Evolutionary conservation across 92 coral and sea anemone genomes (phyloP), one percentile per base, ranked within the genome.

Genomic region (Scolanthus callimorphus): DNA sequence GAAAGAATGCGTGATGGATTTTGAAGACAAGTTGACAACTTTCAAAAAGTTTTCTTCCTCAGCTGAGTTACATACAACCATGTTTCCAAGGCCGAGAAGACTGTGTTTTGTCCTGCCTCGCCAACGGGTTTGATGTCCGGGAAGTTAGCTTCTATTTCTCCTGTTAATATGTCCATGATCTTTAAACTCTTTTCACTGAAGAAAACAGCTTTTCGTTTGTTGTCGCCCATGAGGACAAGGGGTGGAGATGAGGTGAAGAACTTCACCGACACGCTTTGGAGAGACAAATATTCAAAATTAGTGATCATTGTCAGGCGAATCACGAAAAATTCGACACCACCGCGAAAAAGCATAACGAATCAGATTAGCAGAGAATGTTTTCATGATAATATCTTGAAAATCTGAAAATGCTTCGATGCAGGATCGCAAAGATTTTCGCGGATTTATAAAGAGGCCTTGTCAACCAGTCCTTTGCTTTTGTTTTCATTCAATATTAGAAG

Each of bases 61-160:
- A n/a, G 50, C 68, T 2, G 95, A 87, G 74, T 87, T 87, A 23
- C 86, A 87, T n/a, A 77, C 59, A 23, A 82, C 60, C 1, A 67
- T 23, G 46, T 57, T 25, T 55, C 53, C 60, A 59, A 77, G 28
- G 83, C 66, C 9, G 89, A 29, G 4, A 82, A 57, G 25, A 87
- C 34, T 26, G 78, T 67, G 51, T 83, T 82, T 38, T 87, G 95
- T 13, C 95, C 95, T 20, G 76, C 53, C 27, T 69, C 38, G 3
- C 95, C 95, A 12, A 82, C 86, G 1, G 95, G 95, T 3, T 62
- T 70, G 41, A 74, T 54, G 54, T 53, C 52, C 27, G 53, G 30
- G 26, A 77, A 59, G 4, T 29, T 27, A 27, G 70, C 68, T 15
- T 64, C 17, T 24, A 53, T 37, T 29, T 52, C 68, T 6, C 95